Evolutionary conservation across 2,113 vertebrate species (phyloP), one percentile per base, ranked within the genome.

Genomic region (Rhinolophus sinicus): DNA sequence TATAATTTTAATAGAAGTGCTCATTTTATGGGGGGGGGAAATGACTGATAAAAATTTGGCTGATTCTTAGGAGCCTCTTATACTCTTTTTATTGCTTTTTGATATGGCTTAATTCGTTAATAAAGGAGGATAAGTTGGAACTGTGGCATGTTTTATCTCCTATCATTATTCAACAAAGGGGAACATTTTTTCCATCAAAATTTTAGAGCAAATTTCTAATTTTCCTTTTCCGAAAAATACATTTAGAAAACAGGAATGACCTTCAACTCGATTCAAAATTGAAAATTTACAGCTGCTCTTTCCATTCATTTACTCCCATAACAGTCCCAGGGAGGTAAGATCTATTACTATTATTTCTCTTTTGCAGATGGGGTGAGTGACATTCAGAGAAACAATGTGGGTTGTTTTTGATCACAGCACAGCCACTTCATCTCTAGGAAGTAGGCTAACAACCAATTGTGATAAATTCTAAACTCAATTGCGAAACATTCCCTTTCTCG

Each of bases 1-100:
- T 97, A 87, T 35, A 16, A 84, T 93, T 95, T 98, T 97, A 96
- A 93, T 96, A 96, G 77, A 97, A 96, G 95, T 97, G 81, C 33
- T 96, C 13, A 22, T 97, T 97, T 94, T 95, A 92, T 95, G 85
- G 82, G 82, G 90, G 47, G 67, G 67, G 54, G 97, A 93, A 96
- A 94, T 93, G 78, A 93, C 64, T 89, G 82, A 96, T 96, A 96
- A 95, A 97, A 95, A 93, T 96, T 81, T 92, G 81, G 93, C 80
- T 94, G 77, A 73, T 97, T 93, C 69, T 95, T 96, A 80, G 78
- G 85, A 96, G 78, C 64, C 89, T 96, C 62, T 95, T 95, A 76
- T 62, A 77, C 58, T 14, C 44, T 77, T 93, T 96, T 95, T 75
- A 97, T 91, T 96, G 81, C 77, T 73, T 94, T 96, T 95, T 86